Base-by-base conservation (phyloP, 1,140 invertebrate genomes). In the Meteorus sp. region DNA sequence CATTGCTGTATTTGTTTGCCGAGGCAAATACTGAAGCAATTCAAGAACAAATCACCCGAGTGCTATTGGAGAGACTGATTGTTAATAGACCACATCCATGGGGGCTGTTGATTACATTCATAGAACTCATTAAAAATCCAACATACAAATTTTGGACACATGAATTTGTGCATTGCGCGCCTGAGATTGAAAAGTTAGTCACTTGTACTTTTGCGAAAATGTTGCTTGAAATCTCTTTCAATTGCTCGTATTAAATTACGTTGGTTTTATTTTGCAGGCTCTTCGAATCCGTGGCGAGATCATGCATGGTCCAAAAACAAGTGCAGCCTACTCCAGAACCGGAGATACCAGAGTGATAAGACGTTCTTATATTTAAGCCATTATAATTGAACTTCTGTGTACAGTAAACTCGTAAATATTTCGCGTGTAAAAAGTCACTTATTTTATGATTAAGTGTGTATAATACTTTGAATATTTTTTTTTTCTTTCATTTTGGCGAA, bases 141-240 rank as follows among this genome's bases (percentile, higher is more conserved):
- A 89, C 88, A n/a, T 99, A 98, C 82, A 97, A 98, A 78, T 99
- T 99, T 79, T 99, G 97, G 97, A 88, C 89, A 51, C 96, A 99
- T 73, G 96, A 99, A 64, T 99, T 99, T 83, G 97, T 99, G 0
- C 93, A 96, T 74, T 99, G 97, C 82, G 96, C 97, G 22, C 95
- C 96, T 6, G 97, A 99, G 82, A 98, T 99, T 74, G 94, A 97
- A 82, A 98, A 98, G 92, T 95, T 81, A 85, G 86, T 84, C 45
- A 55, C 48, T 55, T 56, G 58, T 53, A 29, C 53, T 63, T 20
- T 69, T 72, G 54, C 56, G 45, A 56, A 62, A 44, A 44, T 62
- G 56, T 31, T 69, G 61, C 66, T 61, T 77, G 57, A 68, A 83
- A 82, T 68, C 72, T 88, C 62, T 88, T 88, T 77, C 86, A 87